phyloP scores from a whole-genome alignment of 2,888 invertebrate genomes.

The Lasioglossum calceatum region DNA sequence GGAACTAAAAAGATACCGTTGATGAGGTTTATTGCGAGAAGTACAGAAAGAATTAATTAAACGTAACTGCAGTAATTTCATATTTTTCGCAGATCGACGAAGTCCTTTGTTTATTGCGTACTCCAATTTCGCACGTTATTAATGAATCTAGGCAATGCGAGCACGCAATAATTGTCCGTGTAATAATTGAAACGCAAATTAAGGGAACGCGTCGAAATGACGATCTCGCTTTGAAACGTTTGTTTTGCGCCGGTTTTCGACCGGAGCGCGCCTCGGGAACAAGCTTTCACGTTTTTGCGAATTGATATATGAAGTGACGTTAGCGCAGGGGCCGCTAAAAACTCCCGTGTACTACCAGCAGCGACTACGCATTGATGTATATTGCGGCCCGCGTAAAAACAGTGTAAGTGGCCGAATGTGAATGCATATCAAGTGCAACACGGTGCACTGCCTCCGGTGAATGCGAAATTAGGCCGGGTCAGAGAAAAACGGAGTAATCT shows the following conservation, averaged over 20 bases:
- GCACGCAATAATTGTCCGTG: background rate
- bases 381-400: constrained; percentile 48
- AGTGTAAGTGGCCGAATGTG: constrained; percentile 48
- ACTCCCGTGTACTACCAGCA: constrained; percentile 40
- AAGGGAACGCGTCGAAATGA: constrained; percentile 31
- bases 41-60: background rate
- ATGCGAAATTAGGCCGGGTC: constrained; percentile 44
- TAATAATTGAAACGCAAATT: constrained; percentile 10
- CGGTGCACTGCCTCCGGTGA: constrained; percentile 46
- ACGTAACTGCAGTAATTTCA: background rate
- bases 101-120: background rate
- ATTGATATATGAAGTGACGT: constrained; percentile 68
- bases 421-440: constrained; percentile 58
- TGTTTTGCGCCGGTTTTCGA: constrained; percentile 64
- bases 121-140: background rate
- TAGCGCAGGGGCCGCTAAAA: constrained; percentile 50
- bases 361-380: constrained; percentile 56
- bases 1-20: background rate
- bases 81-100: background rate
- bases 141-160: background rate
- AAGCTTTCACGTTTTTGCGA: constrained; percentile 58
- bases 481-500: constrained; percentile 38
- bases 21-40: background rate
- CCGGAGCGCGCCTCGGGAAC: constrained; percentile 17
- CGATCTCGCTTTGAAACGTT: constrained; percentile 25